These are phyloP conservation scores for Xestia c-nigrum DNA, from an alignment of 2,888 invertebrate species.

Conservation along the genomic window DNA sequence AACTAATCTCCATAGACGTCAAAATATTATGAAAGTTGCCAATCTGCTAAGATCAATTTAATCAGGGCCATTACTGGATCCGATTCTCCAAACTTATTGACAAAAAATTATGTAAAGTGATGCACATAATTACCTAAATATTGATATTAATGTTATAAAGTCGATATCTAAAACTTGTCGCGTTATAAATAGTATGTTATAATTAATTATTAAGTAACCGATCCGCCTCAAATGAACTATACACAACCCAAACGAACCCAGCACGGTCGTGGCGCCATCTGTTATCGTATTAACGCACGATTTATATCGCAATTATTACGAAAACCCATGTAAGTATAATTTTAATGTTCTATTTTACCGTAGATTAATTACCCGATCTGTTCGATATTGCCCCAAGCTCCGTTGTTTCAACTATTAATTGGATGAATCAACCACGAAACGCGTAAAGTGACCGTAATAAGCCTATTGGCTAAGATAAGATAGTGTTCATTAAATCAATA, in stretches of 20 bases:
- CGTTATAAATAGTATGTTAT: constrained; percentile 20
- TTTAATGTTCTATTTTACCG: constrained; percentile 53
- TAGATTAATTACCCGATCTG: constrained; percentile 52
- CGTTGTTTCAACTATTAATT: constrained; percentile 52
- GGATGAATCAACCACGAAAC: constrained; percentile 69
- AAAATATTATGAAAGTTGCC: not conserved
- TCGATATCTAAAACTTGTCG: constrained; percentile 10
- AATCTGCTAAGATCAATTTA: not conserved
- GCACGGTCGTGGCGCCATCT: constrained; percentile 71
- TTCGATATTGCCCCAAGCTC: constrained; percentile 42
- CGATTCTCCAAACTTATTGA: not conserved
- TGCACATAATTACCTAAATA: not conserved
- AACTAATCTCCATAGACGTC: not conserved
- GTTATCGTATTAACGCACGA: constrained; percentile 55
- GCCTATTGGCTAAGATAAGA: constrained; percentile 87
- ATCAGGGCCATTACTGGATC: not conserved
- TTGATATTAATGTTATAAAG: constrained; percentile 7
- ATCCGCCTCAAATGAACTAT: constrained; percentile 18
- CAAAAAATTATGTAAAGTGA: not conserved
- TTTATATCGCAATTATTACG: constrained; percentile 54
- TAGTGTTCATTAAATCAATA: constrained; percentile 89
- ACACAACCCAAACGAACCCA: constrained; percentile 20
- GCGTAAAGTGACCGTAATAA: constrained; percentile 82
- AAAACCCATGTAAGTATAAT: constrained; percentile 50
- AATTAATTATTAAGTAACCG: constrained; percentile 43